Base-by-base conservation (phyloP, 2,797 vertebrate species). In the Neosilurus mollespiculum region DNA sequence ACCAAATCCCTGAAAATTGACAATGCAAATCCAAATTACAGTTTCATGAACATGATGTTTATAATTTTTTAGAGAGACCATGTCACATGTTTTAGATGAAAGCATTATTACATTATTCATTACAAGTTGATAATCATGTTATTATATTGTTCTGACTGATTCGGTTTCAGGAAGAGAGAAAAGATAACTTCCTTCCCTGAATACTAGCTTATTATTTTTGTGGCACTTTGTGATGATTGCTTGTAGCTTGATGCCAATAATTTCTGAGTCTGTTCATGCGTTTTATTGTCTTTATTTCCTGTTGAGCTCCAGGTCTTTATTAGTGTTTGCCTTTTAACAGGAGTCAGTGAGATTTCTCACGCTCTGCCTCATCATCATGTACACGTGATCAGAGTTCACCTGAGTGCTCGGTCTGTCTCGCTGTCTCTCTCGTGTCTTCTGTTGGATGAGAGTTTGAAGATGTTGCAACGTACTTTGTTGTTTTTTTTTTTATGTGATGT, bases 231-330 rank as follows among this genome's bases (percentile, higher is more conserved):
- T n/a, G 11, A 7, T 70, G 9, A 53, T 56, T 30, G 51, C 53
- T 66, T 7, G 14, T 54, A 76, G 49, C 15, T 34, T 8, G 11
- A 26, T 76, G 66, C 51, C 26, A 37, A n/a, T 34, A 6, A 26
- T 81, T 10, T 58, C n/a, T 22, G 56, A 34, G 70, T 20, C 4
- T 54, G 37, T 49, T 59, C 77, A 58, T 64, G 18, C 53, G 22
- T 65, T 59, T n/a, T 43, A 30, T 34, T 77, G 56, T 58, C 81
- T 43, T 43, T 65, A 78, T 65, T 75, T 54, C 56, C 81, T 72
- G 66, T 67, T 37, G 20, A 64, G 34, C 70, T 22, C 14, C 49
- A 24, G n/a, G 7, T 2, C 14, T 72, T 72, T 72, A 53, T 26
- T 72, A 43, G 69, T 53, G 12, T 62, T 49, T 66, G 76, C 24